Conservation (phyloP, 1,140 invertebrate species). For the Maconellicoccus hirsutus region DNA sequence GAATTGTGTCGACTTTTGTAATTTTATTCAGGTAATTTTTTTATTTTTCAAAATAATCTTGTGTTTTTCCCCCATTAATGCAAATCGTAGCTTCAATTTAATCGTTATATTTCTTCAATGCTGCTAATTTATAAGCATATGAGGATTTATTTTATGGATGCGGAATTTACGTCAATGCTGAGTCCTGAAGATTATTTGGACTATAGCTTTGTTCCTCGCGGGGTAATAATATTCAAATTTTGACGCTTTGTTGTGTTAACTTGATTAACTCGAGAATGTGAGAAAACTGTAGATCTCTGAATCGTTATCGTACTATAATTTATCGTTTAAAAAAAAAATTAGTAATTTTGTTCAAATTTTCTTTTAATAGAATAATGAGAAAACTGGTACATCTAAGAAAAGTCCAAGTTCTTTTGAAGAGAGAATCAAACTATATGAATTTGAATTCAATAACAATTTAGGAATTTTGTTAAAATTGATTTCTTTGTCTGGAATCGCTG, state of each 20-base stretch:
- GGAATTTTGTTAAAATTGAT: slow-evolving; percentile 12
- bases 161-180: slow-evolving; percentile 11
- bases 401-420: not conserved
- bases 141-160: slow-evolving; percentile 18
- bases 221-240: not conserved
- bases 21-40: not conserved
- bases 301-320: too few relatives aligned
- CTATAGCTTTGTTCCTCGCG: not conserved
- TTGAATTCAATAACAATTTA: slow-evolving; percentile 8
- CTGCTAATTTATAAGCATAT: slow-evolving; percentile 6
- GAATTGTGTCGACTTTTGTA: slow-evolving; percentile 2
- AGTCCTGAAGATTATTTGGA: slow-evolving; percentile 16
- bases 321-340: too few relatives aligned
- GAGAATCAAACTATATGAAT: slow-evolving; percentile 1
- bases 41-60: not conserved
- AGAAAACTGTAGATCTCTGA: too few relatives aligned
- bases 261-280: too few relatives aligned
- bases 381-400: not conserved
- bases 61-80: not conserved
- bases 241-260: not conserved
- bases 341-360: not conserved
- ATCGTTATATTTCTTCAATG: not conserved
- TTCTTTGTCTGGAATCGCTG: not conserved
- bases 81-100: not conserved
- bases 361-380: not conserved